Evolutionary conservation across 2,888 invertebrate species (phyloP).

Genomic region (Rosalia funebris): DNA sequence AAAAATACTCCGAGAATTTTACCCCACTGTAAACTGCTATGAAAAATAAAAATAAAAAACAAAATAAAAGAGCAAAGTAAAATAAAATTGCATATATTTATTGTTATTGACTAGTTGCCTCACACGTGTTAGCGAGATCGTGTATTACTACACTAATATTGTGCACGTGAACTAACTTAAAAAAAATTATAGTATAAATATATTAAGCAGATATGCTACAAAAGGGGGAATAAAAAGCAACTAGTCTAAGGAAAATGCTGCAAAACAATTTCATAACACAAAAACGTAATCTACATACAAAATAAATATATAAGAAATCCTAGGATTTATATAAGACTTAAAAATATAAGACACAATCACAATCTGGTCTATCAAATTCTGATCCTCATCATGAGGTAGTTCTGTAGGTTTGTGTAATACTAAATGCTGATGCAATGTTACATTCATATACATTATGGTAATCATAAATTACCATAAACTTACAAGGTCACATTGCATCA

Average conservation of each 20-base stretch:
- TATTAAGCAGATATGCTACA: constrained; percentile 51
- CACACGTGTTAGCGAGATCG: constrained; percentile 63
- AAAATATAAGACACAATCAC: constrained; percentile 15
- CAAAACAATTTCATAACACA: constrained; percentile 16
- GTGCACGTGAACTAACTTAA: constrained; percentile 56
- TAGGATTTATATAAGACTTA: not conserved
- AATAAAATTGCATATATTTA: constrained; percentile 58
- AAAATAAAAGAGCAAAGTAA: constrained; percentile 54
- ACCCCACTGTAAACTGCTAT: constrained; percentile 55
- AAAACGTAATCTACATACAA: constrained; percentile 21
- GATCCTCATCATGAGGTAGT: no score
- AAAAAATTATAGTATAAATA: constrained; percentile 42
- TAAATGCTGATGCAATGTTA: no score
- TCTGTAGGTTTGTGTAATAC: no score
- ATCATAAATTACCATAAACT: no score
- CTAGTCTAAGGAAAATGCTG: constrained; percentile 47
- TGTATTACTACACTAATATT: constrained; percentile 59
- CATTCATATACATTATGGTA: no score
- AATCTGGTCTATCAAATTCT: no score
- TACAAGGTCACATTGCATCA: no score
- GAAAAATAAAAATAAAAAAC: constrained; percentile 43
- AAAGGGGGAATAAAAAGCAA: constrained; percentile 49
- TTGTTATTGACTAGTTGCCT: constrained; percentile 65
- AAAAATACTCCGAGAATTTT: constrained; percentile 42
- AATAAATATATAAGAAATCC: constrained; percentile 1